phyloP scores from a whole-genome alignment of 2,113 vertebrate species.

The Oophaga pumilio region DNA sequence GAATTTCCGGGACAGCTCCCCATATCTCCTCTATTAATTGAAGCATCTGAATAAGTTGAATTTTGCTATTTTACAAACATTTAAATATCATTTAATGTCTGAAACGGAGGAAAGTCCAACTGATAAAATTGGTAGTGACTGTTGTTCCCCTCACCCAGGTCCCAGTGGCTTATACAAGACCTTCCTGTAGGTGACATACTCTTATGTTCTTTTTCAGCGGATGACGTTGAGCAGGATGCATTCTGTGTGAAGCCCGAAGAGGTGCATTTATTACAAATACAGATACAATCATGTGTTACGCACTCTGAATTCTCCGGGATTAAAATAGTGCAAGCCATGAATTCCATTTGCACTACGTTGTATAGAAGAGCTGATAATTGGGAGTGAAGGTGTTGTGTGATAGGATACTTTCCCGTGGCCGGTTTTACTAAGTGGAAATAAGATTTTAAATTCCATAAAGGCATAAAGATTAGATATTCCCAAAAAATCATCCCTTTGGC shows the following conservation, averaged over 20 bases:
- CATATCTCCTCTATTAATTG: too few species aligned
- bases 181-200: not conserved
- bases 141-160: too few species aligned
- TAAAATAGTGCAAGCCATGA: constrained; percentile 33
- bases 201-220: not conserved
- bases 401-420: constrained; percentile 4
- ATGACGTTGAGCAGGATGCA: not conserved
- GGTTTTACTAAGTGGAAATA: constrained; percentile 35
- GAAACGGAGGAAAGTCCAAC: too few species aligned
- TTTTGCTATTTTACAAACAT: too few species aligned
- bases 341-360: constrained; percentile 39
- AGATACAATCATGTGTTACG: not conserved
- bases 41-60: too few species aligned
- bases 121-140: too few species aligned
- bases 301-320: not conserved
- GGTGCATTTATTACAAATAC: not conserved
- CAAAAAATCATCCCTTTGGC: not conserved
- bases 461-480: constrained; percentile 34
- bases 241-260: not conserved
- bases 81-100: too few species aligned
- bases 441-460: constrained; percentile 20
- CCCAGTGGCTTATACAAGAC: too few species aligned
- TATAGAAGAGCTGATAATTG: constrained; percentile 29
- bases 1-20: too few species aligned
- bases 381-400: not conserved